Conservation (phyloP, 2,888 invertebrate species). For the Alcis repandata region DNA sequence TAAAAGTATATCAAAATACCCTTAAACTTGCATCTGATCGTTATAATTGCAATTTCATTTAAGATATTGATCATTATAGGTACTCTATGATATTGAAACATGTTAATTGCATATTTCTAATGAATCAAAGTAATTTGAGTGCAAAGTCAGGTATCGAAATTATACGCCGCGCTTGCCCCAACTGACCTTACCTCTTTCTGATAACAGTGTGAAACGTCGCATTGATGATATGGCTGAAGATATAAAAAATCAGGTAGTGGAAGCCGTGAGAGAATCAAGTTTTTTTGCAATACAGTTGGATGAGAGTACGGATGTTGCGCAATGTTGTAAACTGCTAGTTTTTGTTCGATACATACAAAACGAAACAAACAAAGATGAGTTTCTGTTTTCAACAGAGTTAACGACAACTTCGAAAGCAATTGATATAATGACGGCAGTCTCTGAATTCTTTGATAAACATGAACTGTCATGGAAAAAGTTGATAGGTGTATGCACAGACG, state of each 20-base stretch:
- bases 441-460: slow-evolving; percentile 40
- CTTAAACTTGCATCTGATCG: too few species aligned
- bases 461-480: slow-evolving; percentile 47
- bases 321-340: slow-evolving; percentile 8
- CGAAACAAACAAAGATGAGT: slow-evolving; percentile 1
- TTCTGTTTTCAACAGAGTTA: slow-evolving; percentile 3
- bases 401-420: slow-evolving; percentile 19
- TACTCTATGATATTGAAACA: too few species aligned
- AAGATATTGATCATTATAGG: too few species aligned
- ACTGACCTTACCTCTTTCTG: slow-evolving; percentile 13
- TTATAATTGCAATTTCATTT: too few species aligned
- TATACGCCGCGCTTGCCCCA: too few species aligned
- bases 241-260: slow-evolving; percentile 4
- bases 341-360: slow-evolving; percentile 2
- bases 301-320: slow-evolving; percentile 5
- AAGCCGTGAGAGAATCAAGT: not conserved
- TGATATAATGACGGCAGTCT: slow-evolving; percentile 38
- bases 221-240: slow-evolving; percentile 4
- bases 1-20: too few species aligned
- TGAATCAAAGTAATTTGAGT: too few species aligned
- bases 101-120: too few species aligned
- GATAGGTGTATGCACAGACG: slow-evolving; percentile 49
- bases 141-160: too few species aligned
- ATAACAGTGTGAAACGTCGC: slow-evolving; percentile 5
- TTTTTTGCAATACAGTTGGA: slow-evolving; percentile 11